Evolutionary conservation across 2,113 vertebrate genomes (phyloP).

Genomic region (Hippocampus barbouri): DNA sequence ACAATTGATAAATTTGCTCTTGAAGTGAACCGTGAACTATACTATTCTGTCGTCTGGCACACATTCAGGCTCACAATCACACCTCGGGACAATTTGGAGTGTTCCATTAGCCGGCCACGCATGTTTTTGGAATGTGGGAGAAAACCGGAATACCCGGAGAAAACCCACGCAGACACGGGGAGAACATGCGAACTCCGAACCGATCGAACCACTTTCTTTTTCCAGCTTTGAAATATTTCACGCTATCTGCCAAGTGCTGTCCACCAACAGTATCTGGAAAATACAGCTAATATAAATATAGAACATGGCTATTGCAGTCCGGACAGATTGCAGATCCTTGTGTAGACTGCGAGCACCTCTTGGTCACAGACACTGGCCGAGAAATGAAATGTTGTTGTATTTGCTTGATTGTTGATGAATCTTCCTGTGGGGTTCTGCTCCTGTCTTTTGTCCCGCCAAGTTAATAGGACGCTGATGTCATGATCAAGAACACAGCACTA

Average conservation of each 20-base stretch:
- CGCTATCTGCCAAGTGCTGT: constrained; percentile 59
- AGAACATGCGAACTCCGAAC: too few species aligned
- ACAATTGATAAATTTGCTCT: too few species aligned
- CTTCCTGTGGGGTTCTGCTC: constrained; percentile 42
- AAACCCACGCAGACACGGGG: too few species aligned
- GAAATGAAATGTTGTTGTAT: constrained; percentile 26
- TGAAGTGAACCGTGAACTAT: too few species aligned
- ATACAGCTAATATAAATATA: constrained; percentile 74
- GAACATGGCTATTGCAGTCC: constrained; percentile 36
- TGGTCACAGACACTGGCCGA: constrained; percentile 28
- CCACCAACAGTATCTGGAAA: constrained; percentile 68
- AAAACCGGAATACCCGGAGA: too few species aligned
- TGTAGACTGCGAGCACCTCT: constrained; percentile 33
- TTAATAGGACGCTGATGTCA: constrained; percentile 47
- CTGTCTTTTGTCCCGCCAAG: constrained; percentile 46
- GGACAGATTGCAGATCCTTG: constrained; percentile 46
- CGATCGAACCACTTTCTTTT: constrained; percentile 56
- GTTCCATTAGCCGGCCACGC: too few species aligned
- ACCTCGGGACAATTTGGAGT: too few species aligned
- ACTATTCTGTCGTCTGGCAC: too few species aligned
- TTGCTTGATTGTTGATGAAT: constrained; percentile 36
- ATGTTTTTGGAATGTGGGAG: too few species aligned
- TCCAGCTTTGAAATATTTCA: constrained; percentile 66
- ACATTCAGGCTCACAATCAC: too few species aligned
- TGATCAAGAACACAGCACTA: neutral